phyloP scores from a whole-genome alignment of 2,888 invertebrate species.

The Mythimna loreyi region DNA sequence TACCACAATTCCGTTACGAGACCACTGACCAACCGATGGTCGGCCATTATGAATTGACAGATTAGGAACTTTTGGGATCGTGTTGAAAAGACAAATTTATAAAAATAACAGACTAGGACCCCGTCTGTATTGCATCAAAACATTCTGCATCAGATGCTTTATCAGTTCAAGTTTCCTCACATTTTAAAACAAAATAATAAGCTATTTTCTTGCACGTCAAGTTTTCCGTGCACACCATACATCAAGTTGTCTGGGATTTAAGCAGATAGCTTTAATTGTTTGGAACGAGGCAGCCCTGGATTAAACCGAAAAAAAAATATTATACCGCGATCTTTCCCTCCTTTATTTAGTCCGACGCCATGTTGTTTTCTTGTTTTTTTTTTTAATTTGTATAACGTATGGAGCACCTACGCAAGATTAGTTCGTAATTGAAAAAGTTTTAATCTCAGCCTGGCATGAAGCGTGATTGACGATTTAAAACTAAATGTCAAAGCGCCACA shows the following conservation, averaged over 20 bases:
- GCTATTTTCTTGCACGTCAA: slow-evolving; percentile 58
- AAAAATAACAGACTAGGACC: too few relatives aligned
- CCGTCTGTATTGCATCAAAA: not conserved
- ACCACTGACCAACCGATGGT: too few relatives aligned
- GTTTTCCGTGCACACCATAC: slow-evolving; percentile 72
- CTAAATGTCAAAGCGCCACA: slow-evolving; percentile 46
- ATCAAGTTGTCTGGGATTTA: slow-evolving; percentile 75
- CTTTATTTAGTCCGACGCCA: slow-evolving; percentile 59
- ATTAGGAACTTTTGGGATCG: too few relatives aligned
- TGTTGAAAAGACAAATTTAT: too few relatives aligned
- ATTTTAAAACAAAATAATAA: slow-evolving; percentile 50
- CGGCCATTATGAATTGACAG: too few relatives aligned
- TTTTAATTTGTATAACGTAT: slow-evolving; percentile 43
- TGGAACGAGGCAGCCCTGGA: slow-evolving; percentile 78
- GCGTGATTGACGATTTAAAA: slow-evolving; percentile 58
- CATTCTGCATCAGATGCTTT: not conserved
- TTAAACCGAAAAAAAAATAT: slow-evolving; percentile 70
- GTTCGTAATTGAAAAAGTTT: slow-evolving; percentile 55
- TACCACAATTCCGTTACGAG: too few relatives aligned
- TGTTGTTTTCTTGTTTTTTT: slow-evolving; percentile 42
- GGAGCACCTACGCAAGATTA: slow-evolving; percentile 60
- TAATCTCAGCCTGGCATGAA: slow-evolving; percentile 45
- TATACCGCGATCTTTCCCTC: slow-evolving; percentile 63
- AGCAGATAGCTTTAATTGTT: slow-evolving; percentile 87
- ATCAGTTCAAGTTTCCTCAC: not conserved